Evolutionary conservation across 2,113 vertebrate genomes (phyloP), one percentile per base, ranked within the genome.

Genomic region (Cebidichthys violaceus): DNA sequence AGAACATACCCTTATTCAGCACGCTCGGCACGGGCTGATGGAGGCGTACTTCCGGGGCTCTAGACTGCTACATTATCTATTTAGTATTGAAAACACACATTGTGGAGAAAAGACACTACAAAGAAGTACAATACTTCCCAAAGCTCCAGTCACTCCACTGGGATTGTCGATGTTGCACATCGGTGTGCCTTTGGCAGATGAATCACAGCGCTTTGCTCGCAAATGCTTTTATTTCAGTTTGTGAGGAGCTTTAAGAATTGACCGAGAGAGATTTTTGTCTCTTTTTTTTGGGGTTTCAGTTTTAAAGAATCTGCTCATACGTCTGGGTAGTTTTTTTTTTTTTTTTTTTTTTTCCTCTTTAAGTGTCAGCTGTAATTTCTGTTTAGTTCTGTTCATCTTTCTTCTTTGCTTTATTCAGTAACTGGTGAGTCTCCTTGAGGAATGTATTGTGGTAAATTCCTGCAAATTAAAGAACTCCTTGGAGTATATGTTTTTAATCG

Each of bases 381-480:
- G n/a, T 27, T 79, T 24, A 68, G 39, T 73, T 83, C 45, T 82
- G 59, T 35, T 75, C 43, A 9, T 90, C 39, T 70, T 67, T 75
- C 64, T 47, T 62, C 22, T 64, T 66, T 50, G 75, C 41, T 86
- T 71, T 77, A 67, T 88, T 88, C 82, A 84, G 68, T 62, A 80
- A 76, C 75, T 52, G 14, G 43, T 14, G 71, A 78, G 67, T 81
- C 81, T 88, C 85, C 81, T 77, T 81, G 72, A 87, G 71, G 79
- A 92, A 81, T 77, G 71, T 86, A 86, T 91, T 94, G 86, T 92
- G 90, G 92, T 88, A 90, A 83, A 94, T 87, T 80, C 59, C 43
- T 45, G 72, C 68, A 92, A 94, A 94, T 94, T 88, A 92, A 92
- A 92, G 82, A 90, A 89, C 31, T 88, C 92, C 91, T 91, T 86